Percentiles rank a stretch among this genome's conserved stretches.
These are phyloP conservation scores for Ditylenchus weischeri DNA, from an alignment of 2,888 invertebrate genomes.

Conservation along the genomic window DNA sequence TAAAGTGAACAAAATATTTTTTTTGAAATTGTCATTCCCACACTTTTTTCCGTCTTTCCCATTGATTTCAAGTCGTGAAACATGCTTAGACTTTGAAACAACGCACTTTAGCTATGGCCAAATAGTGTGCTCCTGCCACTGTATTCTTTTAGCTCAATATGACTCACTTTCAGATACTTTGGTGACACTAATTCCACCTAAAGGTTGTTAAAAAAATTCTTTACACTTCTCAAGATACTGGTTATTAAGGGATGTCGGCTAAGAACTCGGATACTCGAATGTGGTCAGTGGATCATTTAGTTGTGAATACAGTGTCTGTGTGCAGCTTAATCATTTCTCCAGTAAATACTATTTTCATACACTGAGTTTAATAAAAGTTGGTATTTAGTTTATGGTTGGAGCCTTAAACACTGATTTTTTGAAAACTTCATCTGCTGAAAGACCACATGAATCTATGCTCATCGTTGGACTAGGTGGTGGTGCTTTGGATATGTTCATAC, in stretches of 20 bases:
- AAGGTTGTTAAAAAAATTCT: too few relatives aligned
- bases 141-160: too few relatives aligned
- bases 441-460: constrained; percentile 19
- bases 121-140: too few relatives aligned
- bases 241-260: constrained; percentile 12
- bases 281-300: constrained; percentile 15
- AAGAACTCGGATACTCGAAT: constrained; percentile 26
- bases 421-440: background rate
- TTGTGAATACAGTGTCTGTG: background rate
- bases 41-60: too few relatives aligned
- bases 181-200: background rate
- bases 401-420: constrained; percentile 12
- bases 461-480: constrained; percentile 51
- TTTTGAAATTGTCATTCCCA: too few relatives aligned
- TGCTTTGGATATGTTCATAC: constrained; percentile 49
- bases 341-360: background rate
- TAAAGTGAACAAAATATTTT: too few relatives aligned
- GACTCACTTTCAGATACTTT: background rate
- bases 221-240: background rate
- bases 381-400: constrained; percentile 29
- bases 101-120: too few relatives aligned
- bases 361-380: background rate
- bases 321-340: background rate
- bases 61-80: too few relatives aligned
- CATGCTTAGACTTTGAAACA: too few relatives aligned